Evolutionary conservation across 2,113 vertebrate species (phyloP).

Genomic region (Microcebus lehilahytsara): DNA sequence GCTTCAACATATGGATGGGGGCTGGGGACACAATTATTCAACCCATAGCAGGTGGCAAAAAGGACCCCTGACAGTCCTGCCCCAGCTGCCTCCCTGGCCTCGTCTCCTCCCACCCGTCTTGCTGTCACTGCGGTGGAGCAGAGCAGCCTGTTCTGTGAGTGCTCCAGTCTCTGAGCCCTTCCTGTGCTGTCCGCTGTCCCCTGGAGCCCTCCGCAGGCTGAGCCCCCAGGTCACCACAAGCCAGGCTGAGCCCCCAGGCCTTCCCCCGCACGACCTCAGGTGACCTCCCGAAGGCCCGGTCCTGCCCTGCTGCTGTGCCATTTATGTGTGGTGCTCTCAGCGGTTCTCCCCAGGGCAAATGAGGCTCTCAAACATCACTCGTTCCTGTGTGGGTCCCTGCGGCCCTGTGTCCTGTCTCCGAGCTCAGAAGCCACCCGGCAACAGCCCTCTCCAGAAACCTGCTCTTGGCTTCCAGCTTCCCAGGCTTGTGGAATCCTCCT

Average conservation of each 20-base stretch:
- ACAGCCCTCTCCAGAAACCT: background rate
- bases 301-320: fast-evolving
- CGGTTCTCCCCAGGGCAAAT: background rate
- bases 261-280: background rate
- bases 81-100: background rate
- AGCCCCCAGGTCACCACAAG: background rate
- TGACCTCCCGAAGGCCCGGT: background rate
- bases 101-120: background rate
- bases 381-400: background rate
- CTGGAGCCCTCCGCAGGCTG: too few species aligned
- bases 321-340: background rate
- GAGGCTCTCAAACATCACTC: background rate
- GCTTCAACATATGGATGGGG: background rate
- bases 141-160: background rate
- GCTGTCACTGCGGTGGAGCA: too few species aligned
- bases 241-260: too few species aligned
- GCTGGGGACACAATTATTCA: background rate
- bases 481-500: background rate
- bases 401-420: background rate
- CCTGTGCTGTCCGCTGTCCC: background rate
- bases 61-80: background rate
- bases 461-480: background rate
- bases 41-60: background rate
- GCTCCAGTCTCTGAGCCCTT: background rate
- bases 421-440: background rate